Conservation (phyloP, 2,113 vertebrate genomes). For the Thinocorus orbignyianus region DNA sequence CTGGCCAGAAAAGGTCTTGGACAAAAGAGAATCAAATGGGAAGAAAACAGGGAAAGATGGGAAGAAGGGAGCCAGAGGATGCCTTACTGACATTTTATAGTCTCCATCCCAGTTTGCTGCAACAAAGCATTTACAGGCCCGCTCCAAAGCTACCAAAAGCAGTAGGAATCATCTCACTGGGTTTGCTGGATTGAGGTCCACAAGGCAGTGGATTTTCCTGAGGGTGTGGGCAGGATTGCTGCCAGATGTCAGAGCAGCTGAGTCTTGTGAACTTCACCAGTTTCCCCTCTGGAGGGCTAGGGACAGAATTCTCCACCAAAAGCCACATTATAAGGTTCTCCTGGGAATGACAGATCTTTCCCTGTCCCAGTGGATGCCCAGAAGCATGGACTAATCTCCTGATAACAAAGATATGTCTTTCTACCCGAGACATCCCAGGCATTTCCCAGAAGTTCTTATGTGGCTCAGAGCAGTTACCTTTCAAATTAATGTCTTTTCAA, state of each 20-base stretch:
- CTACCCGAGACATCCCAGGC: not conserved
- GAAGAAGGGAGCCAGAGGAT: not conserved
- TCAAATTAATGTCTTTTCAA: not conserved
- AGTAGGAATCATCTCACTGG: not conserved
- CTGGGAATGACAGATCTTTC: not conserved
- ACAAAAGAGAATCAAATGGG: not conserved
- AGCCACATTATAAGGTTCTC: not conserved
- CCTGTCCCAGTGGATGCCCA: not conserved
- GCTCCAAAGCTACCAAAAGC: not conserved
- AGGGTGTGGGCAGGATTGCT: not conserved
- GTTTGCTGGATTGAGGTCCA: not conserved
- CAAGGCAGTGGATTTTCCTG: not conserved
- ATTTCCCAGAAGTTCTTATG: not conserved
- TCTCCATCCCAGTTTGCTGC: not conserved
- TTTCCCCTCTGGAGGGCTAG: not conserved
- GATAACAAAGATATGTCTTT: not conserved
- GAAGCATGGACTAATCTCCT: not conserved
- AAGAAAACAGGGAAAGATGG: not conserved
- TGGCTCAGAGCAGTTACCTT: conserved; percentile 4
- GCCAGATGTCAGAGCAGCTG: not conserved
- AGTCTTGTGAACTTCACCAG: not conserved
- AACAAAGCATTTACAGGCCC: not conserved
- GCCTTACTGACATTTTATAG: not conserved
- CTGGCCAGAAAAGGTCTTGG: not conserved
- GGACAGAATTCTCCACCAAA: not conserved